Evolutionary conservation across 2,888 invertebrate genomes (phyloP).

Genomic region (Caenorhabditis doughertyi): DNA sequence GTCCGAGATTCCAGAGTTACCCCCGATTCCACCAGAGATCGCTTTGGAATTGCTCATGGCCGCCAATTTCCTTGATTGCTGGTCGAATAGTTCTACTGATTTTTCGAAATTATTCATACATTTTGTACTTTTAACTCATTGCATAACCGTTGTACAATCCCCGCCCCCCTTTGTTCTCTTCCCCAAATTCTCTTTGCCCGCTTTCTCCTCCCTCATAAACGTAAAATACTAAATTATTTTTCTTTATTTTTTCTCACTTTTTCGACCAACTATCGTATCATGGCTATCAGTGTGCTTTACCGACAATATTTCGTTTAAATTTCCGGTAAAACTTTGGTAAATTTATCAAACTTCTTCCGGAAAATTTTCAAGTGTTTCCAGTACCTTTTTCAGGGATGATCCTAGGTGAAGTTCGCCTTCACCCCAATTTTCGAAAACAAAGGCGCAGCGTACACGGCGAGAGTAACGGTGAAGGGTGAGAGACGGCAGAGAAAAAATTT

Average conservation of each 20-base stretch:
- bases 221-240: neutral
- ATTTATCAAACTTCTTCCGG: no score
- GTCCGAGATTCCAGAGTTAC: constrained; percentile 99
- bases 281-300: no score
- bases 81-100: constrained; percentile 83
- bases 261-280: no score
- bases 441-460: no score
- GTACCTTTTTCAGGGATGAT: no score
- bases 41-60: constrained; percentile 96
- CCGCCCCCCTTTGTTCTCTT: constrained; percentile 4
- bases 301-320: no score
- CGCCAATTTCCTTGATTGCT: constrained; percentile 99
- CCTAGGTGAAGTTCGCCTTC: no score
- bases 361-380: no score
- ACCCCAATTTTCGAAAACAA: no score
- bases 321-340: no score
- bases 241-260: neutral
- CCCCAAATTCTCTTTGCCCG: constrained; percentile 6
- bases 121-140: constrained; percentile 20
- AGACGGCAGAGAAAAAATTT: no score
- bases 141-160: constrained; percentile 1
- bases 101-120: constrained; percentile 12
- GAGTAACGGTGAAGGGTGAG: no score
- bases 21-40: constrained; percentile 97
- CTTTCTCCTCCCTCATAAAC: neutral